A percentile compares a stretch with the other conserved stretches of the same genome.
Evolutionary conservation across 2,797 vertebrate genomes (phyloP).

Genomic region (Melopsittacus undulatus): DNA sequence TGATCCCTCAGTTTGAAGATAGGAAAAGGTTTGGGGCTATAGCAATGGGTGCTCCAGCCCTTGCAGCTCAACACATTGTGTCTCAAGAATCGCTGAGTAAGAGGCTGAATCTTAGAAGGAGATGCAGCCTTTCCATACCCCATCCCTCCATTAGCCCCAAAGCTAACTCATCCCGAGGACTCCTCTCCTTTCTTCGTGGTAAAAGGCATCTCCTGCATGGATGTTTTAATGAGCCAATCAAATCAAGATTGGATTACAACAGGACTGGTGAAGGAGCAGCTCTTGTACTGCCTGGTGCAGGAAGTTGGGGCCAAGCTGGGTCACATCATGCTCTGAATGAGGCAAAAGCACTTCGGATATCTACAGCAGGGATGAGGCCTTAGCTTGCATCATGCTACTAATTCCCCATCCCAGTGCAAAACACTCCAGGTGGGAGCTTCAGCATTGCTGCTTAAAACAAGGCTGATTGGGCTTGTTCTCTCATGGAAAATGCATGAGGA

Average conservation of each 20-base stretch:
- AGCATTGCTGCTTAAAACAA: constrained; percentile 17
- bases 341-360: background rate
- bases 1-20: background rate
- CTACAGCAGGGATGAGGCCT: fast-evolving
- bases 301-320: background rate
- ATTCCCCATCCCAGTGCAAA: background rate
- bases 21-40: background rate
- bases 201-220: background rate
- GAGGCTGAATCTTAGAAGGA: background rate
- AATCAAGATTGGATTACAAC: fast-evolving
- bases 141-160: background rate
- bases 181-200: background rate
- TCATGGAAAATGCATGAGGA: constrained; percentile 59
- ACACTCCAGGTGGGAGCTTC: constrained; percentile 11
- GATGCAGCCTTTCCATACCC: background rate
- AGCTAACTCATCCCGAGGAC: background rate
- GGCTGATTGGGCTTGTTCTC: constrained; percentile 19
- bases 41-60: background rate
- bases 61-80: background rate
- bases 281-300: fast-evolving
- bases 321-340: background rate
- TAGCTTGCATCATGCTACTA: background rate
- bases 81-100: background rate
- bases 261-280: background rate
- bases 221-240: background rate